Evolutionary conservation across 1,140 invertebrate genomes (phyloP).

Genomic region (Maniola jurtina): DNA sequence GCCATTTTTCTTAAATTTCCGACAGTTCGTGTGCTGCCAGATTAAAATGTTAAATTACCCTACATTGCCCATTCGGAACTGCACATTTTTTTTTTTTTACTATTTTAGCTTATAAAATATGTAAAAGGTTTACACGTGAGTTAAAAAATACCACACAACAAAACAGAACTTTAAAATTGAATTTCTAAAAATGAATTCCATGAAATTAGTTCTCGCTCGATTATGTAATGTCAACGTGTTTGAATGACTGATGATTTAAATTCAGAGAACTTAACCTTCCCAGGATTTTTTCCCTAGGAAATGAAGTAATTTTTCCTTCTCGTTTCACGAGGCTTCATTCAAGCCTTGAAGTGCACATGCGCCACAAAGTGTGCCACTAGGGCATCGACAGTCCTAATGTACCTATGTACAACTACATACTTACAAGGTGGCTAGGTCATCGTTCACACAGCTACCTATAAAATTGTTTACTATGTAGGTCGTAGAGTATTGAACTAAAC

Average conservation of each 20-base stretch:
- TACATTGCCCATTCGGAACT: not conserved
- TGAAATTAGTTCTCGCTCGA: not conserved
- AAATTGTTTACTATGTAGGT: constrained; percentile 60
- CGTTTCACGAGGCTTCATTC: constrained; percentile 43
- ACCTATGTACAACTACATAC: too few relatives aligned
- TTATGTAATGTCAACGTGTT: too few relatives aligned
- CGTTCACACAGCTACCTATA: constrained; percentile 47
- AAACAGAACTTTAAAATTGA: too few relatives aligned
- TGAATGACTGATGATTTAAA: not conserved
- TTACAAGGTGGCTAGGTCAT: constrained; percentile 54
- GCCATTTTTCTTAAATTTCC: constrained; percentile 62
- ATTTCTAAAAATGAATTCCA: not conserved
- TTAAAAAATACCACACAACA: too few relatives aligned
- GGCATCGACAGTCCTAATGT: constrained; percentile 66
- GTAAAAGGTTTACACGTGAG: too few relatives aligned
- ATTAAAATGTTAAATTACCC: not conserved
- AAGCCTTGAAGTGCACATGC: constrained; percentile 55
- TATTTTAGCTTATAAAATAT: too few relatives aligned
- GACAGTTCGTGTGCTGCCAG: constrained; percentile 6
- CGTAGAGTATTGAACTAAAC: constrained; percentile 45
- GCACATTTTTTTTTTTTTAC: too few relatives aligned
- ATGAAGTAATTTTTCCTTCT: constrained; percentile 19
- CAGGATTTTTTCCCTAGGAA: constrained; percentile 25
- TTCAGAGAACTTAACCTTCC: not conserved
- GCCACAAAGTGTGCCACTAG: constrained; percentile 61